phyloP scores from a whole-genome alignment of 2,888 invertebrate species.

The Eilema caniola region DNA sequence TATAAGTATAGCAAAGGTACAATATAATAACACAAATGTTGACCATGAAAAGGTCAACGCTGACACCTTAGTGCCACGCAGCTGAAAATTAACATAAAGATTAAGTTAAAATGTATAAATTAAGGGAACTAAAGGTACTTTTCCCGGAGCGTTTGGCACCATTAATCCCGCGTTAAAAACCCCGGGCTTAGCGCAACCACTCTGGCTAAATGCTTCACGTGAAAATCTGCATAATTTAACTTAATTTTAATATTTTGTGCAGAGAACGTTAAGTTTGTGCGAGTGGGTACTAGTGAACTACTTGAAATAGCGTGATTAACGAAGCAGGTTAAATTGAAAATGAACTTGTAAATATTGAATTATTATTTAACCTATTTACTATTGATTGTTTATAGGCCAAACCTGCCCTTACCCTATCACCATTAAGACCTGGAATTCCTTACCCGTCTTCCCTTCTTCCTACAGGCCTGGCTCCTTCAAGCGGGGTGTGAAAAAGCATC shows the following conservation, averaged over 20 bases:
- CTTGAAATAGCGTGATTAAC: neutral
- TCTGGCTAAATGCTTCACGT: slow-evolving; percentile 40
- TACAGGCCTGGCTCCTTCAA: too few species aligned
- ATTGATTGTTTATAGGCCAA: too few species aligned
- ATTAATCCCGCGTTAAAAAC: slow-evolving; percentile 40
- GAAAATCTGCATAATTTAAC: slow-evolving; percentile 46
- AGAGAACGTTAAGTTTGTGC: neutral
- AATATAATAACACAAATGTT: neutral
- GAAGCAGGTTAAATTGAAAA: neutral
- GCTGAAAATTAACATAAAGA: slow-evolving; percentile 19
- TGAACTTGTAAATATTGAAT: too few species aligned
- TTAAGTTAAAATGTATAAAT: slow-evolving; percentile 42
- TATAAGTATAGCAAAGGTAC: neutral
- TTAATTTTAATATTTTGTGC: slow-evolving; percentile 16
- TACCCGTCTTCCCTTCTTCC: too few species aligned
- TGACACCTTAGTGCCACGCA: slow-evolving; percentile 2
- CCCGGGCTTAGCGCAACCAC: slow-evolving; percentile 24
- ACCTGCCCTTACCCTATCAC: too few species aligned
- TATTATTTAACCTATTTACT: too few species aligned
- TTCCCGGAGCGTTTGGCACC: slow-evolving; percentile 17
- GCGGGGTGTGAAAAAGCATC: too few species aligned
- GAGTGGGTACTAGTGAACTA: neutral
- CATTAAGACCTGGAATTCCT: too few species aligned
- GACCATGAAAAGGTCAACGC: neutral
- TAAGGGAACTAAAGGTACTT: slow-evolving; percentile 24